Base-by-base conservation (phyloP, 2,113 vertebrate genomes). In the Xiphorhynchus elegans region DNA sequence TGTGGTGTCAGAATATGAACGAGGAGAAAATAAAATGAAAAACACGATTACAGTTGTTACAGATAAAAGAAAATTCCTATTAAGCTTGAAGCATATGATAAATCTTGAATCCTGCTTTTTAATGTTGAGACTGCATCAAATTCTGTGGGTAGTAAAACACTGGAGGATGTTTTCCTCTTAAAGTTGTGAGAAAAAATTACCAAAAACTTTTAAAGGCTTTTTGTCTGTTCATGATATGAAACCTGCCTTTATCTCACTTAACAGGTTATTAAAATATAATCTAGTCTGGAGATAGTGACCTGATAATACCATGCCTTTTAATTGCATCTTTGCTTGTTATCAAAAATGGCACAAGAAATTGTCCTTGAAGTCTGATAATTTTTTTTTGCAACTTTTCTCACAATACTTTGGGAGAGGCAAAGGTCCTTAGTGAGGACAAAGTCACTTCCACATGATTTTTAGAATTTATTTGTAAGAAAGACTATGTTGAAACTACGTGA, bases 51-150 rank as follows among this genome's bases (percentile, higher is more conserved):
- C 55, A 90, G 3, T 88, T 70, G 19, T 78, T 79, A 87, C 39
- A 95, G 72, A 67, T 94, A 76, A 47, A 83, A 69, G 68, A 87
- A 60, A 88, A 94, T 89, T 91, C n/a, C 92, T 96, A 96, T 94
- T 60, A 95, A 97, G 96, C 96, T 96, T 92, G 40, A 96, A 96
- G 96, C 96, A 35, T 94, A 89, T 52, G 55, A 59, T 92, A 84
- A 86, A 52, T 40, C 87, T 84, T 63, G 76, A 94, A 31, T 93
- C 55, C 52, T 94, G 81, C 47, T 69, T 91, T 82, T 75, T 74
- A 67, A 64, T 86, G 39, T 94, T 93, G 49, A 64, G 60, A 69
- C 33, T 76, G 66, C 40, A 46, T 66, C 86, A 33, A 84, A 58
- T 95, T 91, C 35, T 64, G 16, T 58, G 33, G 26, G 37, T 75